Base-by-base conservation (phyloP, 1,140 invertebrate species). In the Teleopsis dalmanni region DNA sequence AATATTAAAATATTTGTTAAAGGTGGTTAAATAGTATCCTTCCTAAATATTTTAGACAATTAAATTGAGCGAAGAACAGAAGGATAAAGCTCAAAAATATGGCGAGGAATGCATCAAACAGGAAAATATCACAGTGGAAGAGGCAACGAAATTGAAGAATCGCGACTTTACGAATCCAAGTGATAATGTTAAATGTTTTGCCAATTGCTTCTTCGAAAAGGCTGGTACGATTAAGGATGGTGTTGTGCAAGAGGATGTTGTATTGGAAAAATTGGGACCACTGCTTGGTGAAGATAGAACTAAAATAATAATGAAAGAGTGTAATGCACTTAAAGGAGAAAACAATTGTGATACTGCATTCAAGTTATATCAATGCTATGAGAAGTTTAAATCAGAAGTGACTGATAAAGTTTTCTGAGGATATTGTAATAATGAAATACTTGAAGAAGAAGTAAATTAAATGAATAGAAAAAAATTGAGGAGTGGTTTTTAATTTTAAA, bases 51-150 rank as follows among this genome's bases (percentile, higher is more conserved):
- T 18, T n/a, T n/a, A n/a, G n/a, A n/a, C n/a, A n/a, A n/a, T n/a
- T n/a, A 31, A 31, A 13, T 43, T 43, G 41, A 43, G 16, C 41
- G 44, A 21, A 1, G 44, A 46, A 11, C 44, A 46, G 13, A 46
- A 35, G 21, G 14, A 21, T 14, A 46, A 46, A 29, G 29, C 18
- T 0, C 29, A 26, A 6, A 7, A n/a, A 8, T 14, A 34, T 27
- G 44, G 4, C 10, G 21, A 4, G 11, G 44, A 46, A n/a, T 46
- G 44, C n/a, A 6, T 35, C 13, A 35, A 23, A 13, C 29, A 46
- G 19, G 35, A 27, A 11, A 31, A 31, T 16, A 19, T 31, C 5
- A 10, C 9, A 11, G 11, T 7, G 10, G 44, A n/a, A 0, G 21
- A 18, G 5, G 11, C 35, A n/a, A 9, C 4, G 2, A n/a, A 13